These are phyloP conservation scores for Molothrus aeneus DNA, from an alignment of 2,797 vertebrate species.

Conservation along the genomic window DNA sequence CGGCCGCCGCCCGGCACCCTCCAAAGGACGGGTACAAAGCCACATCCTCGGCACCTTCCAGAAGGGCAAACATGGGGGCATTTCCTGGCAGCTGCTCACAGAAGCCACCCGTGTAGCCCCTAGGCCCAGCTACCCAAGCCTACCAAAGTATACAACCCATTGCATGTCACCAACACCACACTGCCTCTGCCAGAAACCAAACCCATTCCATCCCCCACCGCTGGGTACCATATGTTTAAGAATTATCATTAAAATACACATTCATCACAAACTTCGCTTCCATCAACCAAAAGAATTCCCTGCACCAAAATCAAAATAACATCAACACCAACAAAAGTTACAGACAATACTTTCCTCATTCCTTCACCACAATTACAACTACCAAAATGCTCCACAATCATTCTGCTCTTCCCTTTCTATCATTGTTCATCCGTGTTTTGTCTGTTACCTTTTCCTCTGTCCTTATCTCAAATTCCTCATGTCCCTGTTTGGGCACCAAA, in stretches of 20 bases:
- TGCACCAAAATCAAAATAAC: neutral
- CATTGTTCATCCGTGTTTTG: too few species aligned
- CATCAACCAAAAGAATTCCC: neutral
- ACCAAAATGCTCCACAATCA: neutral
- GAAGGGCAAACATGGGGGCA: neutral
- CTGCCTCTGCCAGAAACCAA: neutral
- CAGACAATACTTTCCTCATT: neutral
- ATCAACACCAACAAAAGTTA: neutral
- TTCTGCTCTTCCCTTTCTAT: neutral
- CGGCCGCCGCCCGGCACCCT: neutral
- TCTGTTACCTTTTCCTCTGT: neutral
- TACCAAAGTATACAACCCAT: neutral
- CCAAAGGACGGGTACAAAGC: neutral
- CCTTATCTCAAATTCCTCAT: neutral
- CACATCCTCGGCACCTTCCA: neutral
- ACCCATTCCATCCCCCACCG: neutral
- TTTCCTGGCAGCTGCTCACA: neutral
- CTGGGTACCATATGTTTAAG: neutral
- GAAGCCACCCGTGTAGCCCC: neutral
- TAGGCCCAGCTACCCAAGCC: neutral
- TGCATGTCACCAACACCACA: neutral
- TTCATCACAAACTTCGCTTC: neutral
- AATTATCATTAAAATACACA: neutral
- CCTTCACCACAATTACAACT: neutral
- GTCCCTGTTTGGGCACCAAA: neutral